Evolutionary conservation across 1,140 invertebrate genomes (phyloP), one percentile per base, ranked within the genome.

Genomic region (Oncopodura yosiiana): DNA sequence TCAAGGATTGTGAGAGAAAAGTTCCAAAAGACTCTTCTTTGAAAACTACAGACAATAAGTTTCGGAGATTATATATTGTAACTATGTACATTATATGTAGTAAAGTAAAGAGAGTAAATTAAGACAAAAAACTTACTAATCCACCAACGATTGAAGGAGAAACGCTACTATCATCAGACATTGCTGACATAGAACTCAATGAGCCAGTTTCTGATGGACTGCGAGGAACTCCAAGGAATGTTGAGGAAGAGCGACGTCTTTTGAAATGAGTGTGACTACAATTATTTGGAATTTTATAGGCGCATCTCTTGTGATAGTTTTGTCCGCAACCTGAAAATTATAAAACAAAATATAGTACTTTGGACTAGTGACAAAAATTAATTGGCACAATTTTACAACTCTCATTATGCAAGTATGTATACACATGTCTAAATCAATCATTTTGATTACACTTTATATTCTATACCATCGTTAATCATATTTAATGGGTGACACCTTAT

Each of bases 251-350:
- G 30, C 48, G 67, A 60, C 34, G 70, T 69, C 38, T 67, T 70
- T 34, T 68, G 37, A 66, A 68, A 29, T 73, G 67, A 29, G 67
- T 67, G 59, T 76, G 74, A 55, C 76, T 78, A 74, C 95, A 99
- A 75, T 98, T 97, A 69, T 97, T 97, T 21, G 94, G 94, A 56
- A 98, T 91, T 74, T 97, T 97, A 56, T 94, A 89, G 45, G 94
- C 94, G 75, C 95, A 99, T 42, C 94, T 77, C 72, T 99, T 99
- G 75, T 98, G 95, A 75, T 93, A 99, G 75, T 97, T 97, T 67
- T 93, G 79, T 9, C 92, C 86, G 77, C 94, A 99, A 61, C 91
- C 92, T 95, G 70, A 30, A 71, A 71, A 61, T 34, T 2, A 39
- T 5, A 45, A 45, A 24, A 11, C 9, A 11, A 41, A 9, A 34